These are phyloP conservation scores for Cyanoderma ruficeps DNA, from an alignment of 2,113 vertebrate genomes.

Conservation along the genomic window DNA sequence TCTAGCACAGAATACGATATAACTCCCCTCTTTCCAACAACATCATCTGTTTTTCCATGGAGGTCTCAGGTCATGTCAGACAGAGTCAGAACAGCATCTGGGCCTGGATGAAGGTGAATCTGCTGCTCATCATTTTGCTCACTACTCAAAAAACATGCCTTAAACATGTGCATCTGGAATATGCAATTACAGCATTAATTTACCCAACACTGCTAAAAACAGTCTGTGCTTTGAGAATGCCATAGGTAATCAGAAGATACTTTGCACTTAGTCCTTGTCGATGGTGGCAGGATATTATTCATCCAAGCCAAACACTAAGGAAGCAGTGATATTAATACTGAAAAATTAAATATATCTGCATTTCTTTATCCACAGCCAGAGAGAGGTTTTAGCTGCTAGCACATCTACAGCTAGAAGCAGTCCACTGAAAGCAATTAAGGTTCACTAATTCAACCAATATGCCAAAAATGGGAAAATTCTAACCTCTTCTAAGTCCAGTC, in stretches of 20 bases:
- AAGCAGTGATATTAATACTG: background rate
- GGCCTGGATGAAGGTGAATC: background rate
- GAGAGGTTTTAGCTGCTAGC: background rate
- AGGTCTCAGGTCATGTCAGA: background rate
- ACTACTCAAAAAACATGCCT: background rate
- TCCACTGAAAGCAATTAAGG: background rate
- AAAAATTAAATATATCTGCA: background rate
- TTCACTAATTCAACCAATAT: background rate
- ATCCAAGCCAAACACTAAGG: background rate
- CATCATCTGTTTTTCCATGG: background rate
- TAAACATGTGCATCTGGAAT: background rate
- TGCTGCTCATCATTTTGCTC: background rate
- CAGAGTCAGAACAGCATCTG: background rate
- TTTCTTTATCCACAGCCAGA: background rate
- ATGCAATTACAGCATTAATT: background rate
- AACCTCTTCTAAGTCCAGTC: background rate
- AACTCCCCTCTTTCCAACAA: background rate
- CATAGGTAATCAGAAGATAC: background rate
- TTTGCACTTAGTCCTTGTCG: fast-evolving
- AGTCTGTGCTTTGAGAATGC: background rate
- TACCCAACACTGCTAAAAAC: background rate
- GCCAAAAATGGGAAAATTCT: background rate
- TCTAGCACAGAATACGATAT: background rate
- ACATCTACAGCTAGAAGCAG: background rate
- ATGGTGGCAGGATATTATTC: background rate